phyloP scores from a whole-genome alignment of 2,797 vertebrate genomes.

The Gallinago nigripennis region DNA sequence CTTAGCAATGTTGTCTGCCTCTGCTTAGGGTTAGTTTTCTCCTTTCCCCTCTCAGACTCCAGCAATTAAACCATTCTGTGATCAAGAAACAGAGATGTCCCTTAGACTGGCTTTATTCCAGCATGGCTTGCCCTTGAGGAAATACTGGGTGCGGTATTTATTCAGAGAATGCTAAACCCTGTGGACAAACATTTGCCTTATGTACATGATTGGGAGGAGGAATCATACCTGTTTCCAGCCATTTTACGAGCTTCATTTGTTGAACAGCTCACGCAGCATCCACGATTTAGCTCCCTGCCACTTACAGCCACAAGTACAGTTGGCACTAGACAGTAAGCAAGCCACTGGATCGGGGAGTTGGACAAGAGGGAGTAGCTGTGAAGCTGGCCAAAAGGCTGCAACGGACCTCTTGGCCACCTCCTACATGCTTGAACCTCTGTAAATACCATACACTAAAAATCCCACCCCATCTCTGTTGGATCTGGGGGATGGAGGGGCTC shows the following conservation, averaged over 20 bases:
- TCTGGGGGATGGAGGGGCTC: rapidly evolving
- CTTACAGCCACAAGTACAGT: background rate
- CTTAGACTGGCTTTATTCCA: background rate
- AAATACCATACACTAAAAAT: background rate
- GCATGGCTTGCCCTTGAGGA: background rate
- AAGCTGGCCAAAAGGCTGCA: background rate
- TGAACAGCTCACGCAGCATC: background rate
- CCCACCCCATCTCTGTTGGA: background rate
- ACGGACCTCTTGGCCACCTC: background rate
- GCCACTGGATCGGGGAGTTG: background rate
- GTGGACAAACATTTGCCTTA: background rate
- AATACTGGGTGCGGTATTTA: background rate
- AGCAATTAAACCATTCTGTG: background rate
- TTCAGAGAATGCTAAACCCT: background rate
- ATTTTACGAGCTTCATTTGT: background rate
- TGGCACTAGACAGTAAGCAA: background rate
- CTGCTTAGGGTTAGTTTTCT: background rate
- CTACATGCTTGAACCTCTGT: background rate
- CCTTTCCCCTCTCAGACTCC: background rate
- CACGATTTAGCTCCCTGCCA: background rate
- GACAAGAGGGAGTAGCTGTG: rapidly evolving
- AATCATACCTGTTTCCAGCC: background rate
- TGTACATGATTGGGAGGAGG: background rate
- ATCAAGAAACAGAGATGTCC: background rate
- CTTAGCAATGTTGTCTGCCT: background rate